Conservation (phyloP, 2,888 invertebrate species). For the Orthosia cruda region DNA sequence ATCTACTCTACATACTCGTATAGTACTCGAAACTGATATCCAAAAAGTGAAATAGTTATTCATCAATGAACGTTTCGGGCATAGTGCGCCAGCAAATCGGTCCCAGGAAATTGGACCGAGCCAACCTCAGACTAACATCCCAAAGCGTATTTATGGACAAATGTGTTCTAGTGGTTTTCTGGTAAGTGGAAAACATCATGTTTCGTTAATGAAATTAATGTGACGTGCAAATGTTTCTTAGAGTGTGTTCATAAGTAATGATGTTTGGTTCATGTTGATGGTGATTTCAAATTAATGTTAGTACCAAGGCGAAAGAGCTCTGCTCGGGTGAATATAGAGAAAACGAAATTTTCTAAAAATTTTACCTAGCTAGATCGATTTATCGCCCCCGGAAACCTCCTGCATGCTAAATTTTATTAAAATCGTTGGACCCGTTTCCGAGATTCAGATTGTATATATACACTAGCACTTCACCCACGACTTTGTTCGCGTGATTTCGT, state of each 20-base stretch:
- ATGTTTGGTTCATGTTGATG: not conserved
- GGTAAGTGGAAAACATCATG: conserved; percentile 7
- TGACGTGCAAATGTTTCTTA: not conserved
- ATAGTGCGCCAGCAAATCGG: conserved; percentile 17
- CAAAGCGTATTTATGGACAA: too few relatives aligned
- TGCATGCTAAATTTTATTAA: too few relatives aligned
- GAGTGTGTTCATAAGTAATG: not conserved
- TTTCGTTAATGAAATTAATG: not conserved
- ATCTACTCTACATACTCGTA: too few relatives aligned
- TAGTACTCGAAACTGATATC: not conserved
- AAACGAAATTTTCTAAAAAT: too few relatives aligned
- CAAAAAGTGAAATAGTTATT: conserved; percentile 12
- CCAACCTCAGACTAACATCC: conserved; percentile 14
- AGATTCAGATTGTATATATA: too few relatives aligned
- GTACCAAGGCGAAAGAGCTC: too few relatives aligned
- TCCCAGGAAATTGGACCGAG: conserved; percentile 60
- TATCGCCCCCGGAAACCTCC: too few relatives aligned
- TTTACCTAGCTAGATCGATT: too few relatives aligned
- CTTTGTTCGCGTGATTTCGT: too few relatives aligned
- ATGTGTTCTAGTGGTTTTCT: conserved; percentile 5
- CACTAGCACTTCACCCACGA: too few relatives aligned
- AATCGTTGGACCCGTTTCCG: too few relatives aligned
- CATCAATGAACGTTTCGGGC: conserved; percentile 22
- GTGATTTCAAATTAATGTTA: not conserved
- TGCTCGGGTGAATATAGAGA: too few relatives aligned